Conservation (phyloP, 2,888 invertebrate species). For the Phorcus lineatus region DNA sequence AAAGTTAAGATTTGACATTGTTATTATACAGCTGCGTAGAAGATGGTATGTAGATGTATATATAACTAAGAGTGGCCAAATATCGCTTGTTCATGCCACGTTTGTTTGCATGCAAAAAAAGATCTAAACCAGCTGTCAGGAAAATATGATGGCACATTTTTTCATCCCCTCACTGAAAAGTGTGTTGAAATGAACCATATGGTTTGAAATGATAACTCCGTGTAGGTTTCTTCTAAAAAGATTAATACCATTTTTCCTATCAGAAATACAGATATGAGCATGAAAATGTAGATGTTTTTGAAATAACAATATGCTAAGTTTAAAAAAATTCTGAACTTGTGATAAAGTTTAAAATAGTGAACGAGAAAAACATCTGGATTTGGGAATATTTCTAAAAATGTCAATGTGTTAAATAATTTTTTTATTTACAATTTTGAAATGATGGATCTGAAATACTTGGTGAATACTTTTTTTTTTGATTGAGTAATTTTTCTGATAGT, state of each 20-base stretch:
- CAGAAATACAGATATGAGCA: too few relatives aligned
- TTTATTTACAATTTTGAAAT: too few relatives aligned
- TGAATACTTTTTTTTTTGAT: too few relatives aligned
- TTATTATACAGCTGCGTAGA: neutral
- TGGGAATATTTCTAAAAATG: too few relatives aligned
- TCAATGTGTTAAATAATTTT: too few relatives aligned
- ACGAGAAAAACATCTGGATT: too few relatives aligned
- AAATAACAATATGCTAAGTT: too few relatives aligned
- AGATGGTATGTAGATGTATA: constrained; percentile 2
- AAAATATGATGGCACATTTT: constrained; percentile 17
- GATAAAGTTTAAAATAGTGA: too few relatives aligned
- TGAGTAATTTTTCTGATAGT: too few relatives aligned
- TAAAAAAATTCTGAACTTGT: too few relatives aligned
- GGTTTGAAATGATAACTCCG: neutral
- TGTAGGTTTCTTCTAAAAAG: neutral
- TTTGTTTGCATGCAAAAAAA: neutral
- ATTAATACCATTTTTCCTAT: neutral
- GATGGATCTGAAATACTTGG: too few relatives aligned
- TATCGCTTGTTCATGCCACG: constrained; percentile 5
- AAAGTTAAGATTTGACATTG: neutral
- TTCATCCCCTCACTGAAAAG: neutral
- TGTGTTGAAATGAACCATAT: constrained; percentile 7
- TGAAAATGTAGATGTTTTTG: too few relatives aligned
- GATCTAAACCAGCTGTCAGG: constrained; percentile 14
- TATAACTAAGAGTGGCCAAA: neutral